Evolutionary conservation across 2,888 invertebrate species (phyloP).

Genomic region (Ectemnius cavifrons): DNA sequence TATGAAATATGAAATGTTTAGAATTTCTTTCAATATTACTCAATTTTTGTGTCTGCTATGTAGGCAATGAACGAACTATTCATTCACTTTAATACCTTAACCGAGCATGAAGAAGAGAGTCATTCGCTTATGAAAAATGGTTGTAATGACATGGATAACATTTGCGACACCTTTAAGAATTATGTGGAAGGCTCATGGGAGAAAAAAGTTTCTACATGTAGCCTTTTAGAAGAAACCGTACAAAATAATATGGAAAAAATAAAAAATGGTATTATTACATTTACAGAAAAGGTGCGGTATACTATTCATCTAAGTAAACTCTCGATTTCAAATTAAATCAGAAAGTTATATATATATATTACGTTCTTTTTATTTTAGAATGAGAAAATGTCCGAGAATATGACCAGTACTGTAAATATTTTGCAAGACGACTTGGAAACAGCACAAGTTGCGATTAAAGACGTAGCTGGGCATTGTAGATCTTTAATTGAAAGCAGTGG

Average conservation of each 20-base stretch:
- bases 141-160: conserved; percentile 47
- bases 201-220: conserved; percentile 46
- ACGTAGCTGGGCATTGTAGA: no score
- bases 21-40: background rate
- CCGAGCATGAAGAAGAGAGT: conserved; percentile 47
- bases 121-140: conserved; percentile 48
- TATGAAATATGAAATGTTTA: conserved; percentile 4
- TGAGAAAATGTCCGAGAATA: no score
- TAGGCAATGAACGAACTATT: conserved; percentile 61
- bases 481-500: no score
- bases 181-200: conserved; percentile 41
- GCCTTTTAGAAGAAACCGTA: conserved; percentile 57
- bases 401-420: no score
- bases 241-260: conserved; percentile 55
- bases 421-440: no score
- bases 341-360: conserved; percentile 4
- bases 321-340: background rate
- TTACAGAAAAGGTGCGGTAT: conserved; percentile 58
- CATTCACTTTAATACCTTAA: conserved; percentile 56
- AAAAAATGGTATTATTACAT: conserved; percentile 53
- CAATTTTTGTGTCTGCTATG: conserved; percentile 6
- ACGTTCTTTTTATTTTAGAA: no score
- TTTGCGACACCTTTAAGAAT: conserved; percentile 53
- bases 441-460: no score
- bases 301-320: conserved; percentile 13